Conservation (phyloP, 2,888 invertebrate species). For the Sminthurides aquaticus region DNA sequence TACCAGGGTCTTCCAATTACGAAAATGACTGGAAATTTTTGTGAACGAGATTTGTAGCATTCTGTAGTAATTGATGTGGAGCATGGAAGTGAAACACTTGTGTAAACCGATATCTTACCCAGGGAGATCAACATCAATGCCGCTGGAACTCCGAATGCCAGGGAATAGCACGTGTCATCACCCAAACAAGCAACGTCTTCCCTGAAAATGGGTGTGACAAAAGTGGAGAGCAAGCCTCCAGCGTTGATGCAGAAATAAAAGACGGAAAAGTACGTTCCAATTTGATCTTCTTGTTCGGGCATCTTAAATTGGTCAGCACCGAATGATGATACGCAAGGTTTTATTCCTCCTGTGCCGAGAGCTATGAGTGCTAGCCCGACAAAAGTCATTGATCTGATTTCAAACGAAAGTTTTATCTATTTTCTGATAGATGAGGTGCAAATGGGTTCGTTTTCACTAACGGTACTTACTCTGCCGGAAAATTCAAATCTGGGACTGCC, state of each 20-base stretch:
- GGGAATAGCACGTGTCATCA: conserved; percentile 26
- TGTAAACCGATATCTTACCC: conserved; percentile 14
- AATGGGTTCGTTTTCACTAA: too few species aligned
- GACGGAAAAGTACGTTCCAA: conserved; percentile 84
- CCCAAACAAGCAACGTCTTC: conserved; percentile 48
- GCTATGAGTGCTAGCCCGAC: conserved; percentile 60
- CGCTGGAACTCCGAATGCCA: conserved; percentile 31
- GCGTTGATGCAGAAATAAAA: conserved; percentile 88
- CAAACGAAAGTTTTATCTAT: neutral
- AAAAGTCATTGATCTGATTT: conserved; percentile 47
- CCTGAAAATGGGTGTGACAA: conserved; percentile 65
- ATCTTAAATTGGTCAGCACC: conserved; percentile 87
- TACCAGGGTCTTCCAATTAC: too few species aligned
- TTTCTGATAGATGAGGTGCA: too few species aligned
- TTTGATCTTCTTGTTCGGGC: conserved; percentile 67
- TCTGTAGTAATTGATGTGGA: conserved; percentile 41
- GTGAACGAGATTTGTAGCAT: too few species aligned
- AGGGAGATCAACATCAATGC: conserved; percentile 25
- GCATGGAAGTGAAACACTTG: too few species aligned
- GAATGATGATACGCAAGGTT: conserved; percentile 90
- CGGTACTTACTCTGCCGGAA: conserved; percentile 25
- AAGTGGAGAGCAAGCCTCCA: conserved; percentile 56
- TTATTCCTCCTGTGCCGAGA: conserved; percentile 86
- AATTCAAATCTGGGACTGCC: conserved; percentile 45
- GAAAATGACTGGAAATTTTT: too few species aligned